A percentile compares a stretch with the other conserved stretches of the same genome.
phyloP scores from a whole-genome alignment of 2,888 invertebrate species.

The Leptarthrus brevirostris region DNA sequence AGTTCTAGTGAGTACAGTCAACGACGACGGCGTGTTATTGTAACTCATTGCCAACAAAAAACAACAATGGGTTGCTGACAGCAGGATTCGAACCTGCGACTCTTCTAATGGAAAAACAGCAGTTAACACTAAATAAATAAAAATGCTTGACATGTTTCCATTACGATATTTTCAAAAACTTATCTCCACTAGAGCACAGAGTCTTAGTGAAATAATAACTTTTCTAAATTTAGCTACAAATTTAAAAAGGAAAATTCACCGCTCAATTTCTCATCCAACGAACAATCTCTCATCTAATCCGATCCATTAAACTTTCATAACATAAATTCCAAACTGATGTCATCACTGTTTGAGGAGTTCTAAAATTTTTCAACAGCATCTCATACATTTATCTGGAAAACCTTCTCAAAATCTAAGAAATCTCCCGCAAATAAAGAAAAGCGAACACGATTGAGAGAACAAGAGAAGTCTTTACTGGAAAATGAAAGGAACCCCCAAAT shows the following conservation, averaged over 20 bases:
- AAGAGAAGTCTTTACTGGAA: background rate
- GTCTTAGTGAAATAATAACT: no score
- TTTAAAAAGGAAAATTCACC: constrained; percentile 14
- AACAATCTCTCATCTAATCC: constrained; percentile 35
- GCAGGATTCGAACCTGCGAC: no score
- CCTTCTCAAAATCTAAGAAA: constrained; percentile 31
- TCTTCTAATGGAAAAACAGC: no score
- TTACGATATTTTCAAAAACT: no score
- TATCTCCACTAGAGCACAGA: no score
- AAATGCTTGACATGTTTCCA: no score
- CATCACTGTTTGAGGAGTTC: constrained; percentile 35
- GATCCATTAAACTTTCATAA: constrained; percentile 43
- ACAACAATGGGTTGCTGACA: no score
- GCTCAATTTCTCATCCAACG: constrained; percentile 34
- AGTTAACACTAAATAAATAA: no score
- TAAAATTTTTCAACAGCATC: constrained; percentile 27
- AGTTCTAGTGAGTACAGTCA: no score
- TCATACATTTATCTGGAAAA: constrained; percentile 2
- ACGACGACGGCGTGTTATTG: no score
- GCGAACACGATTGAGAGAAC: background rate
- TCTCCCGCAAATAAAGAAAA: constrained; percentile 21
- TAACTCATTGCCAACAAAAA: no score
- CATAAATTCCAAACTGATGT: constrained; percentile 42
- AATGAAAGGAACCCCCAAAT: constrained; percentile 12
- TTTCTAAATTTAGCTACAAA: no score